Conservation (phyloP, 2,113 vertebrate species). For the Neogobius melanostomus region DNA sequence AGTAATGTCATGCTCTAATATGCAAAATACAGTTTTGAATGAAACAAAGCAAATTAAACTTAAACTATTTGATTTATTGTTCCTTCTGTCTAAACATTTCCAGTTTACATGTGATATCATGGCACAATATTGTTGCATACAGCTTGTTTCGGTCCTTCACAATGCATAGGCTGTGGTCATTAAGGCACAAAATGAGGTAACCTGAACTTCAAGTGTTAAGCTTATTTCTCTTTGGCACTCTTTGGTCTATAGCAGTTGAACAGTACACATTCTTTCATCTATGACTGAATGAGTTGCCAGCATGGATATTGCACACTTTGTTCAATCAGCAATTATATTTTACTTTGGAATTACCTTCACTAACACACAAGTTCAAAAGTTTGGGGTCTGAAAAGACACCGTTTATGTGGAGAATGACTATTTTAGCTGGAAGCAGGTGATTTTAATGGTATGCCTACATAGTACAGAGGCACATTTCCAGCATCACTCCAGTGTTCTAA, state of each 20-base stretch:
- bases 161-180: background rate
- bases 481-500: no score
- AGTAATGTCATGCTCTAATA: background rate
- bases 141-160: conserved; percentile 36
- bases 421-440: no score
- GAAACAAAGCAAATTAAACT: background rate
- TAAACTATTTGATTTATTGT: conserved; percentile 39
- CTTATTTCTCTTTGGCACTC: conserved; percentile 26
- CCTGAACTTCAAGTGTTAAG: conserved; percentile 2
- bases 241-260: conserved; percentile 14
- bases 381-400: no score
- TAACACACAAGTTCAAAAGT: no score
- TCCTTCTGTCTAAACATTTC: conserved; percentile 26
- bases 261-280: conserved; percentile 8
- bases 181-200: conserved; percentile 40
- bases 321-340: background rate
- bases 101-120: conserved; percentile 2
- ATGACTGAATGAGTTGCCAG: conserved; percentile 8
- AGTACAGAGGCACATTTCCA: no score
- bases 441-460: no score
- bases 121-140: conserved; percentile 26
- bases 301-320: background rate
- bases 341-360: background rate
- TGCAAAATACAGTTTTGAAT: background rate
- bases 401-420: no score